Conservation (phyloP, 2,797 vertebrate genomes). For the Scolopax bukidnonensis region DNA sequence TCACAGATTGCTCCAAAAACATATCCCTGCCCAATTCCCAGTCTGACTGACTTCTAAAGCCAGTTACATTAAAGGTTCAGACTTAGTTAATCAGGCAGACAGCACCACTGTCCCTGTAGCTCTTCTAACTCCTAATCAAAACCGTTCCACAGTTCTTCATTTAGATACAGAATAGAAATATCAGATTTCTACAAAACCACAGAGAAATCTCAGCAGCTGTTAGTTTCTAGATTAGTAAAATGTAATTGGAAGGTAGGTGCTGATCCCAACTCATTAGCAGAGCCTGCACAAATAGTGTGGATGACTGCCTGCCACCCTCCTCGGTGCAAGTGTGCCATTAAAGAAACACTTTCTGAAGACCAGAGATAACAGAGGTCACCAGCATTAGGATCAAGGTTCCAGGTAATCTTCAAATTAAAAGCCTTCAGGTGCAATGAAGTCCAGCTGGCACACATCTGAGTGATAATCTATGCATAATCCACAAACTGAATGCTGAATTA, state of each 20-base stretch:
- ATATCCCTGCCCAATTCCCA: neutral
- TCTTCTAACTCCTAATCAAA: conserved; percentile 19
- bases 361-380: conserved; percentile 48
- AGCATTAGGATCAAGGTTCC: neutral
- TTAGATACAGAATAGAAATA: neutral
- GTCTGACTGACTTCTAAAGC: conserved; percentile 3
- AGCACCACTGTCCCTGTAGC: neutral
- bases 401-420: conserved; percentile 48
- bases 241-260: conserved; percentile 17
- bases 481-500: neutral
- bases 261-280: conserved; percentile 9
- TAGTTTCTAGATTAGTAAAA: conserved; percentile 18
- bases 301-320: neutral
- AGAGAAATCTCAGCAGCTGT: conserved; percentile 22
- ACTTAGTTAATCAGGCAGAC: neutral
- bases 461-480: conserved; percentile 35
- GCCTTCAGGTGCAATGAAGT: conserved; percentile 25
- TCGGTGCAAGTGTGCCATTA: neutral
- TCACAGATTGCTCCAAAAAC: neutral
- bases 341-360: conserved; percentile 9
- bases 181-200: neutral
- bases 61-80: neutral
- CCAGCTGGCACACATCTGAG: neutral
- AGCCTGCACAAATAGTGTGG: neutral
- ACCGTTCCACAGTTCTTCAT: neutral